Conservation (phyloP, 1,140 invertebrate species). For the Epicauta chinensis region DNA sequence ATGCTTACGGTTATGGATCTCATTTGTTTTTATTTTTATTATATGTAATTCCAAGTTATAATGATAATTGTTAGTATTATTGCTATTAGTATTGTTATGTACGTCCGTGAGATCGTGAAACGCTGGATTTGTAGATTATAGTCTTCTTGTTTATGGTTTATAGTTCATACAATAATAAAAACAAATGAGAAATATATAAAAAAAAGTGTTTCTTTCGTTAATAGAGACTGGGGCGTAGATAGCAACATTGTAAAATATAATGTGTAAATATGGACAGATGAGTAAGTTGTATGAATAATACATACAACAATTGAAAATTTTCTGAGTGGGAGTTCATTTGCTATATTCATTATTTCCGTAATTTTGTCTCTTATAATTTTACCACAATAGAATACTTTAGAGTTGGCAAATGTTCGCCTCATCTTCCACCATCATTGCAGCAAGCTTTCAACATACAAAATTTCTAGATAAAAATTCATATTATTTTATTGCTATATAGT, state of each 20-base stretch:
- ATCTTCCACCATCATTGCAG: background rate
- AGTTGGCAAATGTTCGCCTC: no score
- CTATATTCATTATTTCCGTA: conserved; percentile 31
- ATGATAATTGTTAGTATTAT: conserved; percentile 35
- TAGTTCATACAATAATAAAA: conserved; percentile 15
- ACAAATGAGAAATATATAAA: background rate
- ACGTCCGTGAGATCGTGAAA: conserved; percentile 18
- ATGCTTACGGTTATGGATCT: conserved; percentile 35
- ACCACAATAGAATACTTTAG: conserved; percentile 1
- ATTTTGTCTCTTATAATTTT: conserved; percentile 25
- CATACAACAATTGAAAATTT: conserved; percentile 35
- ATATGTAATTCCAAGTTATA: conserved; percentile 38
- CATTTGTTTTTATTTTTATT: conserved; percentile 40
- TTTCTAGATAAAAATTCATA: background rate
- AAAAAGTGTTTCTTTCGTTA: background rate
- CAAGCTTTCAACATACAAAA: background rate
- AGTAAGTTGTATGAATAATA: conserved; percentile 30
- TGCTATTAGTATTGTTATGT: conserved; percentile 9
- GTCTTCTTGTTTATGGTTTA: conserved; percentile 7
- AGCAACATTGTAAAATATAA: conserved; percentile 18
- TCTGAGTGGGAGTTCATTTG: conserved; percentile 32
- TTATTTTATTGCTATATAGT: background rate
- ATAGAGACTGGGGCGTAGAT: background rate
- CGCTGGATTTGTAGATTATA: conserved; percentile 16
- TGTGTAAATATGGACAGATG: conserved; percentile 20